Base-by-base conservation (phyloP, 2,797 vertebrate genomes). In the Okamejei kenojei region DNA sequence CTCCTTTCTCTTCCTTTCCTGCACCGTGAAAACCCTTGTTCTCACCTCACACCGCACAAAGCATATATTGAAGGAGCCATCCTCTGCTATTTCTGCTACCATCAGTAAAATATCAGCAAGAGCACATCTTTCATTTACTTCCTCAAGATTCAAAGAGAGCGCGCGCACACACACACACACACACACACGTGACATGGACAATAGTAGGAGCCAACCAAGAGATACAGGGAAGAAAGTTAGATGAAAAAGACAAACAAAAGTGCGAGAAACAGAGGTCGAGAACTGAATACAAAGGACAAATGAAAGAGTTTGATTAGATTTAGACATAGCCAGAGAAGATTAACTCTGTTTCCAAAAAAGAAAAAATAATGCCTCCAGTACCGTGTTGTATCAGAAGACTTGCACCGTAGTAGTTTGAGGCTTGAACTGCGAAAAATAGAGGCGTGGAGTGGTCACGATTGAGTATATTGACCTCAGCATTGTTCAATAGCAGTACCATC, bases 341-440 rank as follows among this genome's bases (percentile, higher is more conserved):
- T 88, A 65, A 65, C 29, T 88, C 23, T 65, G 10, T 7, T 32
- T 5, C 1, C 32, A 38, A 65, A 73, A 10, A 23, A 93, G 77
- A 82, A 0, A 0, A 0, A 74, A 93, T 38, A 1, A 78, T 63
- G n/a, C 63, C 8, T 93, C 80, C 93, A 58, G 19, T 94, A 94
- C 93, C 93, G 63, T 93, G 73, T 74, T 93, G 77, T 58, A 91
- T 88, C 23, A 94, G 81, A 38, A 94, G 93, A 88, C 74, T 88
- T 86, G 93, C 84, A 7, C 90, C 94, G 63, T 93, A 93, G 82
- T 86, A 80, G 45, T 94, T 93, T 29, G 93, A 94, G 86, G 92
- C 19, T 15, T 71, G 84, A 73, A 93, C 61, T 26, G 93, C 68
- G 74, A 82, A 93, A 79, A 93, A 94, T 3, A 94, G 54, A 58